Percentiles rank a stretch among this genome's conserved stretches.
phyloP scores from a whole-genome alignment of 2,797 vertebrate genomes.

The Eidolon dupreanum region DNA sequence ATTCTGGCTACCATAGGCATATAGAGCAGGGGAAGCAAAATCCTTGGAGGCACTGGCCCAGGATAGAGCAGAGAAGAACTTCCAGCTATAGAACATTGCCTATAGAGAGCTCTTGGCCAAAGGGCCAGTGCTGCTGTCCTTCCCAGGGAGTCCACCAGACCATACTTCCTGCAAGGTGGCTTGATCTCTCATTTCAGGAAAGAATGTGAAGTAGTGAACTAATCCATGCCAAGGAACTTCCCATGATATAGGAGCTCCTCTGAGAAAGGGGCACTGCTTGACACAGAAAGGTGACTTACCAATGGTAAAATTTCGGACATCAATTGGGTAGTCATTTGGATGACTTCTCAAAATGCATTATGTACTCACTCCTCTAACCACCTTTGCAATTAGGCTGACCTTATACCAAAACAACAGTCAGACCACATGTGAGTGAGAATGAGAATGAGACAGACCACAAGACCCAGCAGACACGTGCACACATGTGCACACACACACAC shows the following conservation, averaged over 20 bases:
- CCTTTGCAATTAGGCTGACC: not conserved
- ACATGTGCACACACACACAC: not conserved
- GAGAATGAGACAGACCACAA: not conserved
- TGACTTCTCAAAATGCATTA: constrained; percentile 25
- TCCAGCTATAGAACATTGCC: not conserved
- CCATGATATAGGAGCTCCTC: not conserved
- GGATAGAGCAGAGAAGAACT: not conserved
- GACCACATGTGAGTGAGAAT: not conserved
- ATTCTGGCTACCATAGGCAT: not conserved
- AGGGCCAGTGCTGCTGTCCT: not conserved
- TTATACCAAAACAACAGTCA: not conserved
- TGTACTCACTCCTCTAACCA: not conserved
- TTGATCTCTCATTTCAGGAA: not conserved
- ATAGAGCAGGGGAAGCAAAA: not conserved
- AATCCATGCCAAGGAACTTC: not conserved
- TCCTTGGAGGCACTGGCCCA: not conserved
- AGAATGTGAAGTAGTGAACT: not conserved
- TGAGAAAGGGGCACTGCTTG: not conserved
- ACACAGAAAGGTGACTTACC: not conserved
- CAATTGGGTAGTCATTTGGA: not conserved
- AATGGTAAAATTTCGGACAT: not conserved
- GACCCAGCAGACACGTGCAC: not conserved
- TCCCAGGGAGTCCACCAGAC: not conserved
- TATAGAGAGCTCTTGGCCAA: not conserved
- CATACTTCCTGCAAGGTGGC: not conserved